phyloP scores from a whole-genome alignment of 1,140 invertebrate genomes.

The Scaptomyza hsui region DNA sequence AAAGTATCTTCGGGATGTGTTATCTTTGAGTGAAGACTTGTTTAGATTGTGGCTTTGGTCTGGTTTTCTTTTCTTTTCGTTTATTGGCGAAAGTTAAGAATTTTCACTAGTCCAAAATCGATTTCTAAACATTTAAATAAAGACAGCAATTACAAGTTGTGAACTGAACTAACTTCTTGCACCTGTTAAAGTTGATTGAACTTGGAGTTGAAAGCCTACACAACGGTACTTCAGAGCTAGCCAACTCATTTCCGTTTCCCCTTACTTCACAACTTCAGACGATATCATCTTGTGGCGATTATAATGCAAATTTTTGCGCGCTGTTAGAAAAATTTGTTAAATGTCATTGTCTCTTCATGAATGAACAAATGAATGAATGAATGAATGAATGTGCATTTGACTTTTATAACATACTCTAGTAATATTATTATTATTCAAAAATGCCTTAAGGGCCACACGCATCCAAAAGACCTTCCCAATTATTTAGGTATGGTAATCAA shows the following conservation, averaged over 20 bases:
- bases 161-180: background rate
- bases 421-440: constrained; percentile 25
- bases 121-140: constrained; percentile 26
- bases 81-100: constrained; percentile 67
- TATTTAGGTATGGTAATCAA: constrained; percentile 12
- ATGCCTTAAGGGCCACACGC: constrained; percentile 37
- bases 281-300: constrained; percentile 47
- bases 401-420: constrained; percentile 26
- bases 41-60: constrained; percentile 21
- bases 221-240: constrained; percentile 43
- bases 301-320: constrained; percentile 57
- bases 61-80: constrained; percentile 40
- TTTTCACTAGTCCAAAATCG: constrained; percentile 48
- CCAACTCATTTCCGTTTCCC: constrained; percentile 71
- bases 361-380: constrained; percentile 15
- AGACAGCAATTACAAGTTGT: constrained; percentile 1
- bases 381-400: constrained; percentile 28
- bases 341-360: constrained; percentile 28
- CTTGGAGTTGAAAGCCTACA: constrained; percentile 21
- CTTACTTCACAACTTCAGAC: background rate
- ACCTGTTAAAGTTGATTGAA: constrained; percentile 56
- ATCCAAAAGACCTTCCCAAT: constrained; percentile 53
- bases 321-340: constrained; percentile 22
- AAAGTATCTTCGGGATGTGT: constrained; percentile 45
- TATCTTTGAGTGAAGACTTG: constrained; percentile 33